Base-by-base conservation (phyloP, 2,888 invertebrate genomes). In the Dasypogon diadema region DNA sequence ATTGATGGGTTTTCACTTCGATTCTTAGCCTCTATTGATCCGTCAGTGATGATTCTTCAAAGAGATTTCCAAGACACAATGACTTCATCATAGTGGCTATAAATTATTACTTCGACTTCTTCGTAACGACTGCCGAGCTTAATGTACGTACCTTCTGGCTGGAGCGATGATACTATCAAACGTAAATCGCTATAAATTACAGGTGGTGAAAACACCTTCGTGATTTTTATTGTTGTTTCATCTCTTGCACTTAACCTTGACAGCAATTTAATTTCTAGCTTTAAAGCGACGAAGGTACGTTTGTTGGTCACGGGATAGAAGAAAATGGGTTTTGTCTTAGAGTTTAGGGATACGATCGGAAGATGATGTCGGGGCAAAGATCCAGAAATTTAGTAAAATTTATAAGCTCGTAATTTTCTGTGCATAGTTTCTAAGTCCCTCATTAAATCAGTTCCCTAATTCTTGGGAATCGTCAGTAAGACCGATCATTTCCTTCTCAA, bases 181-280 rank as follows among this genome's bases (percentile, higher is more conserved):
- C 60, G 37, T 51, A 63, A 76, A 58, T 76, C 60, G 58, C 56
- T 63, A 73, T 76, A 76, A 76, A 76, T 76, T 73, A 76, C 73
- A 76, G 76, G 76, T 76, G 76, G 73, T 73, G 76, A 65, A 65
- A 65, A 76, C 76, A 72, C 76, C 76, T 76, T 76, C 76, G 73
- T 76, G 73, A 63, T 63, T 72, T 48, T 76, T 37, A 63, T 63
- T 55, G 46, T 76, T 76, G 54, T 63, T 26, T 56, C 58, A 73
- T 73, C 54, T 24, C 16, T 16, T 21, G 34, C 16, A 72, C 60
- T 46, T 72, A 63, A 63, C 76, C 76, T 73, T 72, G 76, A 48
- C 73, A 51, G 73, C 76, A 65, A 65, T 65, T 65, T 22, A 65
- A 42, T 48, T n/a, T 65, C 10, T 42, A 42, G 6, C 42, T 12